Evolutionary conservation across 2,888 invertebrate genomes (phyloP).

Genomic region (Dryocosmus kuriphilus): DNA sequence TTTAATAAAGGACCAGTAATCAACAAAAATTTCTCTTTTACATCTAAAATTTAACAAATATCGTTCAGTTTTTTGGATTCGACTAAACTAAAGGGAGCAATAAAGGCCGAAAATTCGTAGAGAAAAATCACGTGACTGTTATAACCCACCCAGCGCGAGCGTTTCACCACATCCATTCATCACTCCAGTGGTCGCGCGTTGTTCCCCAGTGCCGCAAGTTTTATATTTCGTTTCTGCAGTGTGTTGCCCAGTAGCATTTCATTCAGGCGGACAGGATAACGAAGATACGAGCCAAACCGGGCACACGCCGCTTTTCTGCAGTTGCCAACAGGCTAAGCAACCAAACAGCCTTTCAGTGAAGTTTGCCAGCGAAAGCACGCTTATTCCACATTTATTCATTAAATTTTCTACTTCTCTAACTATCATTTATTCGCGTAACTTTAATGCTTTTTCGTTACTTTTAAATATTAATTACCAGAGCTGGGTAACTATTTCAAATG

Average conservation of each 20-base stretch:
- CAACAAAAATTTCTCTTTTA: too few relatives aligned
- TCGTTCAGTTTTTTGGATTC: not conserved
- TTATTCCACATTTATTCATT: not conserved
- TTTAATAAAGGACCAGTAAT: too few relatives aligned
- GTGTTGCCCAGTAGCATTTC: constrained; percentile 10
- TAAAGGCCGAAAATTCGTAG: not conserved
- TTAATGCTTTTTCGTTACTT: too few relatives aligned
- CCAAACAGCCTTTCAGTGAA: not conserved
- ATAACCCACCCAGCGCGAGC: not conserved
- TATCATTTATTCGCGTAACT: too few relatives aligned
- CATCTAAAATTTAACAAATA: too few relatives aligned
- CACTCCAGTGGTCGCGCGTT: constrained; percentile 11
- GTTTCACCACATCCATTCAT: constrained; percentile 9
- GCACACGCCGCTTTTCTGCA: not conserved
- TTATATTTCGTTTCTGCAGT: constrained; percentile 1
- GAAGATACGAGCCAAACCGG: constrained; percentile 15
- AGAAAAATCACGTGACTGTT: constrained; percentile 9
- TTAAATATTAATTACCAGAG: too few relatives aligned
- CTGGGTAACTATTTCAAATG: too few relatives aligned
- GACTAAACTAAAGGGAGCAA: not conserved
- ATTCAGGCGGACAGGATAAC: constrained; percentile 18
- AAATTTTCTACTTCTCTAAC: too few relatives aligned
- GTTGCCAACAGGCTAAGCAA: constrained; percentile 12
- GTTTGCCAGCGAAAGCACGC: not conserved
- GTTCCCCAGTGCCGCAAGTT: constrained; percentile 1